Conservation (phyloP, 2,113 vertebrate genomes). For the Apodemus speciosus region DNA sequence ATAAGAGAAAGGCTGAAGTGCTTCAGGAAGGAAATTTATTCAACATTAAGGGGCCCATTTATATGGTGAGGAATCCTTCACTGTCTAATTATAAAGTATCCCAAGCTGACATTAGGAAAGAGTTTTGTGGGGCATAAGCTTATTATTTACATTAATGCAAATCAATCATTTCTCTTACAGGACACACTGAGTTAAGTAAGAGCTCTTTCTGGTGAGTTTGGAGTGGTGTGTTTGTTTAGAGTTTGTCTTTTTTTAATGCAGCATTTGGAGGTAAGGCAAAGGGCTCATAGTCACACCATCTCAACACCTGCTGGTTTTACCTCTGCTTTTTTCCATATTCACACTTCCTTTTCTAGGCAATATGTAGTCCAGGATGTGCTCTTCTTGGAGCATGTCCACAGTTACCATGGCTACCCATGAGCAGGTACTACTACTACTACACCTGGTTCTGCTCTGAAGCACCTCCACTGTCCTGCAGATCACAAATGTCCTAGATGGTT, state of each 20-base stretch:
- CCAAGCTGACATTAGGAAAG: slow-evolving; percentile 5
- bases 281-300: background rate
- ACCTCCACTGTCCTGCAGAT: slow-evolving; percentile 64
- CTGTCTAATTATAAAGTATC: background rate
- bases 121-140: background rate
- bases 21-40: background rate
- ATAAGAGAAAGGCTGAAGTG: background rate
- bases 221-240: background rate
- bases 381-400: background rate
- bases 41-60: slow-evolving; percentile 7
- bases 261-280: background rate
- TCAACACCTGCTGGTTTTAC: background rate
- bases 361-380: background rate
- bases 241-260: background rate
- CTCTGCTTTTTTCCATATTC: background rate
- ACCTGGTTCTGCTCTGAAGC: slow-evolving; percentile 57
- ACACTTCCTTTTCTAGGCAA: background rate
- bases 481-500: slow-evolving; percentile 70
- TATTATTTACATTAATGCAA: slow-evolving; percentile 25
- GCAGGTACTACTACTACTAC: slow-evolving; percentile 49
- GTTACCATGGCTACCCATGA: slow-evolving; percentile 47
- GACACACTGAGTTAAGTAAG: background rate
- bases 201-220: background rate
- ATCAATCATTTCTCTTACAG: slow-evolving; percentile 20
- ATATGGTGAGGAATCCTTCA: background rate